Evolutionary conservation across 2,888 invertebrate genomes (phyloP).

Genomic region (Theodoxus fluviatilis): DNA sequence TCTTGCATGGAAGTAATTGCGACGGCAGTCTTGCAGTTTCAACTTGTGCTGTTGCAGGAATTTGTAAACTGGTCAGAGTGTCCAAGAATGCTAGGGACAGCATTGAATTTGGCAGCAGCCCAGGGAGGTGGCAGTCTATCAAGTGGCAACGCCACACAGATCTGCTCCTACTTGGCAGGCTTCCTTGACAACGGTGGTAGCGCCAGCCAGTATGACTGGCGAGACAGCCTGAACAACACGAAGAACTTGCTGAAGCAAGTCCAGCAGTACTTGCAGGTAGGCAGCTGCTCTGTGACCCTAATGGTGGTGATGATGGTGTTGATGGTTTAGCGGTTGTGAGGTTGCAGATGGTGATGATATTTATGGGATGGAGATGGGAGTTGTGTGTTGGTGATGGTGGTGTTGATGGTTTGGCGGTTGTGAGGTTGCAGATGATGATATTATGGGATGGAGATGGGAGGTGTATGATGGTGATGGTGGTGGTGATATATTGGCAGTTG

Average conservation of each 20-base stretch:
- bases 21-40: no score
- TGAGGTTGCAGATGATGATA: not conserved
- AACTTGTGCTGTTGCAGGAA: conserved; percentile 21
- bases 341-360: not conserved
- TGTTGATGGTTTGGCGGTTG: not conserved
- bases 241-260: conserved; percentile 26
- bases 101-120: no score
- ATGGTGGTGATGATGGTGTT: not conserved
- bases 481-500: not conserved
- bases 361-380: not conserved
- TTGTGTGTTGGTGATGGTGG: not conserved
- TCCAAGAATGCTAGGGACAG: conserved; percentile 26
- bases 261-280: conserved; percentile 34
- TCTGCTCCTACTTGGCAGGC: conserved; percentile 25
- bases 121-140: no score
- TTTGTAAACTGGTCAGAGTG: conserved; percentile 26
- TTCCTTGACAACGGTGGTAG: conserved; percentile 27
- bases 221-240: conserved; percentile 35
- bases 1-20: no score
- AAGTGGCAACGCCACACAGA: no score
- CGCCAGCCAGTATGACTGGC: conserved; percentile 34
- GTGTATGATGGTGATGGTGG: not conserved
- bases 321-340: not conserved
- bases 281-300: conserved; percentile 4
- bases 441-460: not conserved